Evolutionary conservation across 2,888 invertebrate species (phyloP).

Genomic region (Drosophila sordidapex): DNA sequence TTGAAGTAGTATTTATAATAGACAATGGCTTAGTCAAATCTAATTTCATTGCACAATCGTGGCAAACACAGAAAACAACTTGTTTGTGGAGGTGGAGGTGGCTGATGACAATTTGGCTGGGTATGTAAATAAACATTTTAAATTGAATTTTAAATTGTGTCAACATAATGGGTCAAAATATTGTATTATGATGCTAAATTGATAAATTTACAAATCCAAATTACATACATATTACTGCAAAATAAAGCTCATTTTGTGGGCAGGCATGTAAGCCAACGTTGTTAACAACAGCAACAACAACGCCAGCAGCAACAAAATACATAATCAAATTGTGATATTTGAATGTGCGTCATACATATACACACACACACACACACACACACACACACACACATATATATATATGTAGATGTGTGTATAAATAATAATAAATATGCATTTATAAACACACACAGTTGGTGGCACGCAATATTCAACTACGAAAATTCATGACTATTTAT

Average conservation of each 20-base stretch:
- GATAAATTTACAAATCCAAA: constrained; percentile 73
- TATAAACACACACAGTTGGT: neutral
- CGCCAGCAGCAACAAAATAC: constrained; percentile 11
- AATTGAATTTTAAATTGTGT: constrained; percentile 74
- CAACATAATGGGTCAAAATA: constrained; percentile 63
- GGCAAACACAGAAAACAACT: constrained; percentile 16
- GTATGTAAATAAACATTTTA: constrained; percentile 67
- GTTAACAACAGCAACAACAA: constrained; percentile 46
- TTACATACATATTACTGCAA: constrained; percentile 65
- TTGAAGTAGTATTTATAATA: constrained; percentile 25
- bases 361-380: neutral
- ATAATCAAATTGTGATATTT: constrained; percentile 54
- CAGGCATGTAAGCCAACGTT: constrained; percentile 28
- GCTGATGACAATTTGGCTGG: constrained; percentile 25
- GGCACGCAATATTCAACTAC: constrained; percentile 17
- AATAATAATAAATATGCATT: neutral
- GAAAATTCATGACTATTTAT: constrained; percentile 40
- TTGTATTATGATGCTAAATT: constrained; percentile 70
- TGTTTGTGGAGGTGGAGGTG: neutral
- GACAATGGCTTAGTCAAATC: constrained; percentile 49
- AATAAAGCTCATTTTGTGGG: constrained; percentile 18
- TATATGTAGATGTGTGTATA: neutral
- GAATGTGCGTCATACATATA: constrained; percentile 34
- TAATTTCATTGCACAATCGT: constrained; percentile 46
- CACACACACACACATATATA: neutral